phyloP scores from a whole-genome alignment of 2,113 vertebrate genomes.

The Procavia capensis region DNA sequence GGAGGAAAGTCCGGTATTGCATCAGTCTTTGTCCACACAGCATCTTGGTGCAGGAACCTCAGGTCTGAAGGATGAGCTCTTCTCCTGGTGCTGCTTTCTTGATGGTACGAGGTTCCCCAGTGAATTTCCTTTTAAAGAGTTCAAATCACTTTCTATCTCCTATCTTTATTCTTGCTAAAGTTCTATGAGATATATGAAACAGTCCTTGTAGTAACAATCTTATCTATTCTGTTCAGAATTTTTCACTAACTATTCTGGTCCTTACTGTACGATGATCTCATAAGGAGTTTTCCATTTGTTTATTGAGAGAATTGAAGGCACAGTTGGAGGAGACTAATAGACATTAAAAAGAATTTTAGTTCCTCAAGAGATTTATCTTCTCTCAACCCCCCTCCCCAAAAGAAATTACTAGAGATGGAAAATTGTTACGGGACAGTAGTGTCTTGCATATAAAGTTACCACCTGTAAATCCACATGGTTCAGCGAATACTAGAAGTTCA shows the following conservation, averaged over 20 bases:
- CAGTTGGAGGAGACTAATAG: neutral
- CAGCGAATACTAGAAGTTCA: neutral
- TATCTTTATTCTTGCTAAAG: constrained; percentile 25
- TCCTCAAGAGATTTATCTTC: neutral
- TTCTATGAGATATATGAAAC: neutral
- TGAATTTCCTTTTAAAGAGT: constrained; percentile 29
- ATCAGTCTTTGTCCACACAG: no score
- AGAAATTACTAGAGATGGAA: neutral
- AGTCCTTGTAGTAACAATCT: neutral
- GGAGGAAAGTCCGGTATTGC: no score
- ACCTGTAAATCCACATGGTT: neutral
- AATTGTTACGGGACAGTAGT: neutral
- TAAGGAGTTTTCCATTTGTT: constrained; percentile 13
- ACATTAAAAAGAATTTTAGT: neutral
- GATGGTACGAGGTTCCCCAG: no score
- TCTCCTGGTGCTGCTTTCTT: no score
- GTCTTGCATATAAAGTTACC: neutral
- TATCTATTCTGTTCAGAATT: neutral
- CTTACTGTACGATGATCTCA: neutral
- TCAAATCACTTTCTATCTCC: neutral
- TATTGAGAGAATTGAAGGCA: constrained; percentile 11
- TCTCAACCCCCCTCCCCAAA: neutral
- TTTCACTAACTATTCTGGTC: neutral
- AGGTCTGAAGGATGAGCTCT: no score
- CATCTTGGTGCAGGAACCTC: no score